Base-by-base conservation (phyloP, 2,113 vertebrate genomes). In the Odontesthes bonariensis region DNA sequence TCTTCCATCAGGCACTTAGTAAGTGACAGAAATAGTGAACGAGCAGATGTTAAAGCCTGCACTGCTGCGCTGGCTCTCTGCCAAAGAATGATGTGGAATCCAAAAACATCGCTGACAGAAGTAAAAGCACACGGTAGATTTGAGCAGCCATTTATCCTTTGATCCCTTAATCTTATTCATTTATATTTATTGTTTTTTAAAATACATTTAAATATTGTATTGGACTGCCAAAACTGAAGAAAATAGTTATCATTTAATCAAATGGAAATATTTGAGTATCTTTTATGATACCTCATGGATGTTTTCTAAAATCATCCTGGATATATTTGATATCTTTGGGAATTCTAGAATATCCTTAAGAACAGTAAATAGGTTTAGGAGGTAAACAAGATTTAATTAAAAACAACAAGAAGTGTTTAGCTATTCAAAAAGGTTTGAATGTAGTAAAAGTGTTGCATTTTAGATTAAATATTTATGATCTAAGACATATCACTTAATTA, bases 1-100 rank as follows among this genome's bases (percentile, higher is more conserved):
- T 9, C 58, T 20, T 70, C 70, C 51, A 35, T 56, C 46, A 77
- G 49, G 53, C n/a, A 35, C 22, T 67, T 58, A 33, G 63, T 52
- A 38, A 66, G 77, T 51, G 56, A 75, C 38, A 47, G 22, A 68
- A 4, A 17, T 23, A 55, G 55, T 22, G 23, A 66, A 40, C 61
- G 20, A 75, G 55, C 62, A 61, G 33, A 51, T 23, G 33, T 22
- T 22, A 27, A 35, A 53, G 63, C 20, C 0, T 33, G 16, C 20
- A 23, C 8, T 11, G 14, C 22, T 11, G 16, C 1, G 16, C 4
- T 46, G 60, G 22, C 6, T 62, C 42, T 20, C 17, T 20, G n/a
- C 5, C 57, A 23, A 14, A 40, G 12, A 60, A 5, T 6, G 8
- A 65, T 54, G n/a, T 61, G n/a, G 4, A 53, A 52, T 46, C 56